These are phyloP conservation scores for Agonopterix alstromeriana DNA, from an alignment of 2,888 invertebrate genomes.

Conservation along the genomic window DNA sequence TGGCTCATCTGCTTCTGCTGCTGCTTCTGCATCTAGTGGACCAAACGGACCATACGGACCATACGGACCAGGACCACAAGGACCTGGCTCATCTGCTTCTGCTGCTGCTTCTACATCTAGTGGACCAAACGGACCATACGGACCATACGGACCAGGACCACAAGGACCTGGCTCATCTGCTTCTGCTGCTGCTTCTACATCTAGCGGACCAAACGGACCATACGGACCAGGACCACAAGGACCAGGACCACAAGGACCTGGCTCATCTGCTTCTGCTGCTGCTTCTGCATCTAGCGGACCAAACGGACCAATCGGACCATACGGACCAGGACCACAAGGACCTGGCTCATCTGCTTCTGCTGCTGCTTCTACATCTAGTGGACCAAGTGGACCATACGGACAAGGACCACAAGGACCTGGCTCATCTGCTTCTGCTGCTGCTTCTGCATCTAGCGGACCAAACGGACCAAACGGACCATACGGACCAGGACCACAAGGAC, in stretches of 20 bases:
- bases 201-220: neutral
- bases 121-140: conserved; percentile 1
- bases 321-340: neutral
- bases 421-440: neutral
- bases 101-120: neutral
- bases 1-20: too few species aligned
- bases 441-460: neutral
- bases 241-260: neutral
- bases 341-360: too few species aligned
- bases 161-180: too few species aligned
- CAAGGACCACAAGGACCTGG: conserved; percentile 4
- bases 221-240: neutral
- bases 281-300: neutral
- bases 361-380: too few species aligned
- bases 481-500: neutral
- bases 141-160: conserved; percentile 1
- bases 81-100: neutral
- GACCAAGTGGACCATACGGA: neutral
- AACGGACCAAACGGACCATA: neutral
- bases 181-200: too few species aligned
- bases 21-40: conserved; percentile 2
- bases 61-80: neutral
- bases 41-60: neutral
- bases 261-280: conserved; percentile 1
- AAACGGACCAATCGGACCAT: neutral